Percentiles rank a stretch among this genome's conserved stretches.
Conservation (phyloP, 2,113 vertebrate species). For the Taurulus bubalis region DNA sequence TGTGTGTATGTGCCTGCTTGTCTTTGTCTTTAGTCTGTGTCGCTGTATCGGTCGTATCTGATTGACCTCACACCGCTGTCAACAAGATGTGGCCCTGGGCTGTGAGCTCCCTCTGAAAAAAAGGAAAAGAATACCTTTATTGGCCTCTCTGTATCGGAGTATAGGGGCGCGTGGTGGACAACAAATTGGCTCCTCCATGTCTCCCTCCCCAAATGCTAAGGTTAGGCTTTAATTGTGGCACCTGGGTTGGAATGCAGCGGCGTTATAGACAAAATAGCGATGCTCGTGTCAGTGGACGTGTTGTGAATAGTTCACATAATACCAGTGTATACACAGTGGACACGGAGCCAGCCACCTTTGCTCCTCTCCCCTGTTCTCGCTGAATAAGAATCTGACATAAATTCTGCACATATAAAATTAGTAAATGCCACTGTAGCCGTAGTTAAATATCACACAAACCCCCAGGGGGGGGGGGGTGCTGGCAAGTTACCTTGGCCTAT, state of each 20-base stretch:
- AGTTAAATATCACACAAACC: slow-evolving; percentile 89
- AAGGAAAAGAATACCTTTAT: slow-evolving; percentile 38
- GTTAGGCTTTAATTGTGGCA: slow-evolving; percentile 86
- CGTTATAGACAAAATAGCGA: slow-evolving; percentile 84
- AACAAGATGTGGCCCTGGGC: slow-evolving; percentile 67
- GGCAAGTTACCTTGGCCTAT: slow-evolving; percentile 80
- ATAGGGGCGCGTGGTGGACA: slow-evolving; percentile 60
- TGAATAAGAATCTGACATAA: slow-evolving; percentile 88
- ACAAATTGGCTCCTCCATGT: slow-evolving; percentile 82
- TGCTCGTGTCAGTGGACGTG: slow-evolving; percentile 83
- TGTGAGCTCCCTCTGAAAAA: slow-evolving; percentile 9
- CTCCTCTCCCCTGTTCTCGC: slow-evolving; percentile 82
- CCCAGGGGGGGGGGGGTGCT: slow-evolving; percentile 64
- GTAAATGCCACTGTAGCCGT: slow-evolving; percentile 90
- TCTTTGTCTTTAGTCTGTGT: slow-evolving; percentile 31
- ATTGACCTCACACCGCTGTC: slow-evolving; percentile 66
- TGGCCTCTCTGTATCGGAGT: slow-evolving; percentile 64
- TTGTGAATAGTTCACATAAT: slow-evolving; percentile 89
- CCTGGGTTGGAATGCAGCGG: slow-evolving; percentile 69
- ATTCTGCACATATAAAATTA: slow-evolving; percentile 91
- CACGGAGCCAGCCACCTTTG: slow-evolving; percentile 84
- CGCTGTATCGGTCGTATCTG: slow-evolving; percentile 52
- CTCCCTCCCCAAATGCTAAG: slow-evolving; percentile 81
- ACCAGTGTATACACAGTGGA: slow-evolving; percentile 88
- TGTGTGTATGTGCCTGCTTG: slow-evolving; percentile 29